phyloP scores from a whole-genome alignment of 37 sponge, comb jelly and placozoan genomes.

The Bolinopsis microptera region DNA sequence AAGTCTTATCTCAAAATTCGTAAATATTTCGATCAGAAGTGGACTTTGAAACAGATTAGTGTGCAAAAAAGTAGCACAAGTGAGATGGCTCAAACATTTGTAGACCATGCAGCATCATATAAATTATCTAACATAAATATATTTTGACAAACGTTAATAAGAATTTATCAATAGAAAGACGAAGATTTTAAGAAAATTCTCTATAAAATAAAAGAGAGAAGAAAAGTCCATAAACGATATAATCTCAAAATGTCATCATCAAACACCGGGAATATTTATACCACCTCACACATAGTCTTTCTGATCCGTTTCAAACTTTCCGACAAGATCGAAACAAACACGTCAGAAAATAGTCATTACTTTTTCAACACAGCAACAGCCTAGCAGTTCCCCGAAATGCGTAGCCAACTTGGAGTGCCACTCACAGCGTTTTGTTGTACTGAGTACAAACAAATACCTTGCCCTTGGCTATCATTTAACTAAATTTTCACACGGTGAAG shows the following conservation, averaged over 20 bases:
- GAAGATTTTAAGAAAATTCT: not conserved
- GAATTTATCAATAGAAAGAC: not conserved
- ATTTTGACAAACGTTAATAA: conserved; percentile 39
- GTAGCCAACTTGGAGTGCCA: too few relatives aligned
- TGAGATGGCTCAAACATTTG: not conserved
- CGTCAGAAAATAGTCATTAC: too few relatives aligned
- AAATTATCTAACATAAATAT: conserved; percentile 46
- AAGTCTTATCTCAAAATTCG: not conserved
- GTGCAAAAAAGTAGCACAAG: not conserved
- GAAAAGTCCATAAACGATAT: not conserved
- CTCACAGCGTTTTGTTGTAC: too few relatives aligned
- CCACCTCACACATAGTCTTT: too few relatives aligned
- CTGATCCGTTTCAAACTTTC: too few relatives aligned
- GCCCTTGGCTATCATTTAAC: too few relatives aligned
- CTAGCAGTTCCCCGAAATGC: too few relatives aligned
- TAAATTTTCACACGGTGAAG: not conserved
- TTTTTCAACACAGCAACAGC: too few relatives aligned
- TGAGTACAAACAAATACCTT: too few relatives aligned
- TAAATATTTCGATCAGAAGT: not conserved
- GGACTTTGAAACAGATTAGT: not conserved
- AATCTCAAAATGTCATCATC: too few relatives aligned
- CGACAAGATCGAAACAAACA: too few relatives aligned
- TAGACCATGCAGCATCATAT: conserved; percentile 27
- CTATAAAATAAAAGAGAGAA: not conserved
- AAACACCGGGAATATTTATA: too few relatives aligned